phyloP scores from a whole-genome alignment of 2,888 invertebrate genomes.

The Macrophya alboannulata region DNA sequence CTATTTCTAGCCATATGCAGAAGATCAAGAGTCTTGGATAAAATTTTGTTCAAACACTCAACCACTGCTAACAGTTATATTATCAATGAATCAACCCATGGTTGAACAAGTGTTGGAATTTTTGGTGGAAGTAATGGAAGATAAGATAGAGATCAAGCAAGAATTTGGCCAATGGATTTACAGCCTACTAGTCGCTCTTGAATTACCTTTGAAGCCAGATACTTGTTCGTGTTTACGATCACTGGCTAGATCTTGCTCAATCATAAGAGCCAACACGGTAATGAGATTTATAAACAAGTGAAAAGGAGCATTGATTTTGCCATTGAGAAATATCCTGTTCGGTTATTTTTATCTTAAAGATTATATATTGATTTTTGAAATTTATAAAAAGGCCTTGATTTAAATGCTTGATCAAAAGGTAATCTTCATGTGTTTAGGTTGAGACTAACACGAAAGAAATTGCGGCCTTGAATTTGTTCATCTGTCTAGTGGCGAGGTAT shows the following conservation, averaged over 20 bases:
- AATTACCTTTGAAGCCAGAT: slow-evolving; percentile 86
- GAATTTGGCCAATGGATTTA: slow-evolving; percentile 87
- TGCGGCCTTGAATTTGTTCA: slow-evolving; percentile 86
- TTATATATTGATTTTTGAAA: not conserved
- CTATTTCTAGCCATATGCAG: slow-evolving; percentile 77
- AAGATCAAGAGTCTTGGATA: slow-evolving; percentile 80
- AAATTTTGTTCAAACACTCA: slow-evolving; percentile 78
- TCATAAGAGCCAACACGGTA: slow-evolving; percentile 80
- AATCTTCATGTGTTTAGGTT: slow-evolving; percentile 58
- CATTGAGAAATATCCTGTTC: not conserved
- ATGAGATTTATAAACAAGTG: slow-evolving; percentile 46
- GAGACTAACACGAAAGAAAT: slow-evolving; percentile 79
- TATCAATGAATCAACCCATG: slow-evolving; percentile 80
- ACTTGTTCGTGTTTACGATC: slow-evolving; percentile 85
- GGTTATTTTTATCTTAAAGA: not conserved
- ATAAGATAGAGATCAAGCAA: slow-evolving; percentile 78
- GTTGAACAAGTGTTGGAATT: slow-evolving; percentile 81
- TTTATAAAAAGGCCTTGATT: not conserved
- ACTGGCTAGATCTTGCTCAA: slow-evolving; percentile 85
- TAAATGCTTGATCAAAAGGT: slow-evolving; percentile 34
- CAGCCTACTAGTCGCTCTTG: slow-evolving; percentile 84
- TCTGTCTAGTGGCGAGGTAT: slow-evolving; percentile 88
- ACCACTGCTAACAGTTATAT: slow-evolving; percentile 78
- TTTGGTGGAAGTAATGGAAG: slow-evolving; percentile 80
- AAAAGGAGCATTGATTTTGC: not conserved